Evolutionary conservation across 1,140 invertebrate species (phyloP).

Genomic region (Zophobas morio): DNA sequence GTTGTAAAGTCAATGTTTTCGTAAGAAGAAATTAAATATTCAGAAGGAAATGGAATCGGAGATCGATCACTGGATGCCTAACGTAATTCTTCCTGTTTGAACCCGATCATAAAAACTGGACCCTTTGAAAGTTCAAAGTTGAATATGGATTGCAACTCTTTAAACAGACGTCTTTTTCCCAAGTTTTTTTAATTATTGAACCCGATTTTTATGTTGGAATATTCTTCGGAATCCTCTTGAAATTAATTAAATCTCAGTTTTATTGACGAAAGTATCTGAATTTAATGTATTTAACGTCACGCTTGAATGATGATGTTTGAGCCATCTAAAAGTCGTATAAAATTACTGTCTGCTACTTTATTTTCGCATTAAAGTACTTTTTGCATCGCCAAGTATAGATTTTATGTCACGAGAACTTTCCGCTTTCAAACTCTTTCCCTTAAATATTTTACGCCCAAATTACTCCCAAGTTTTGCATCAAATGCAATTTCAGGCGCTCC

Average conservation of each 20-base stretch:
- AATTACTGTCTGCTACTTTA: slow-evolving; percentile 2
- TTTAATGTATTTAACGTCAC: background rate
- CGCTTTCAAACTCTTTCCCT: slow-evolving; percentile 5
- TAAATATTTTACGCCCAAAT: slow-evolving; percentile 17
- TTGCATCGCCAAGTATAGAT: slow-evolving; percentile 11
- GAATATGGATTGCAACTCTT: slow-evolving; percentile 23
- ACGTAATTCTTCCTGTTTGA: slow-evolving; percentile 16
- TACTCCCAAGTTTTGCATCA: slow-evolving; percentile 28
- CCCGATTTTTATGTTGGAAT: slow-evolving; percentile 18
- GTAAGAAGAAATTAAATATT: slow-evolving; percentile 15
- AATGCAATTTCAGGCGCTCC: slow-evolving; percentile 23
- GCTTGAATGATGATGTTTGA: slow-evolving; percentile 1
- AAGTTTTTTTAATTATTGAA: slow-evolving; percentile 15
- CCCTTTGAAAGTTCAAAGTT: slow-evolving; percentile 36
- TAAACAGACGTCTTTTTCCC: too few relatives aligned
- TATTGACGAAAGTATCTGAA: background rate
- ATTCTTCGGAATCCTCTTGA: background rate
- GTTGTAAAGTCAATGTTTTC: background rate
- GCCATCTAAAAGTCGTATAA: slow-evolving; percentile 3
- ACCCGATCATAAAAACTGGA: slow-evolving; percentile 23
- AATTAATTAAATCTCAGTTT: background rate
- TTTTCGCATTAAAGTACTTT: background rate
- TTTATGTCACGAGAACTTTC: slow-evolving; percentile 6
- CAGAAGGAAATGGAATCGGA: slow-evolving; percentile 12
- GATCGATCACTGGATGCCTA: slow-evolving; percentile 11